These are phyloP conservation scores for Leptinotarsa peninsularis DNA, from an alignment of 2,888 invertebrate species.

Conservation along the genomic window DNA sequence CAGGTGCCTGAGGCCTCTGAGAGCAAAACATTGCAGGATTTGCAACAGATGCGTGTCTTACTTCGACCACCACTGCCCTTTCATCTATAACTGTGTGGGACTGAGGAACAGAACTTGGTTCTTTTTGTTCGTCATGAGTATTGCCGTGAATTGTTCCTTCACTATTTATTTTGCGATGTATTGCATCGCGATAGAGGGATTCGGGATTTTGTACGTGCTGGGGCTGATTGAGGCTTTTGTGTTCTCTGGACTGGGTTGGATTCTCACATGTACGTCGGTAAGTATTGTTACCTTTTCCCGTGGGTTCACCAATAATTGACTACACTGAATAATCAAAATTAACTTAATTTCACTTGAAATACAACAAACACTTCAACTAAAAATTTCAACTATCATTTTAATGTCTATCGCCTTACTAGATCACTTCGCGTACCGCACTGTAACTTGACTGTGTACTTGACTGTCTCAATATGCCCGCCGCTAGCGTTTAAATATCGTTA, in stretches of 20 bases:
- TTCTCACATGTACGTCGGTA: slow-evolving; percentile 89
- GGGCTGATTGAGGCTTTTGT: slow-evolving; percentile 85
- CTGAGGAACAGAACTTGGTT: slow-evolving; percentile 94
- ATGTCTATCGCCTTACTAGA: too few species aligned
- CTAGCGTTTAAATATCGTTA: too few species aligned
- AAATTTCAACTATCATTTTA: too few species aligned
- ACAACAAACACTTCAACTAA: too few species aligned
- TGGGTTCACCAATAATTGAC: too few species aligned
- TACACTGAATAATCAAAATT: too few species aligned
- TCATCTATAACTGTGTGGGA: slow-evolving; percentile 95
- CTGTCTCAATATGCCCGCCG: too few species aligned
- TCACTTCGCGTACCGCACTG: too few species aligned
- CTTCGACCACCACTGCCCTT: slow-evolving; percentile 96
- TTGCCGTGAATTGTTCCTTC: slow-evolving; percentile 88
- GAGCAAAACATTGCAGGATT: slow-evolving; percentile 72
- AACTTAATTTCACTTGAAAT: too few species aligned
- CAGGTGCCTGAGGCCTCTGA: slow-evolving; percentile 54
- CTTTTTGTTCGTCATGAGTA: slow-evolving; percentile 87
- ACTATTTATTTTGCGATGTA: slow-evolving; percentile 90
- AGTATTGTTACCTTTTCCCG: slow-evolving; percentile 59
- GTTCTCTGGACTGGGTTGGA: slow-evolving; percentile 89
- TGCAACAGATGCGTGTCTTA: slow-evolving; percentile 85
- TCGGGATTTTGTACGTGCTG: slow-evolving; percentile 85
- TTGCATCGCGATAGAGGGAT: slow-evolving; percentile 86
- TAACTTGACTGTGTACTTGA: too few species aligned